phyloP scores from a whole-genome alignment of 2,113 vertebrate species.

The Grus americana region DNA sequence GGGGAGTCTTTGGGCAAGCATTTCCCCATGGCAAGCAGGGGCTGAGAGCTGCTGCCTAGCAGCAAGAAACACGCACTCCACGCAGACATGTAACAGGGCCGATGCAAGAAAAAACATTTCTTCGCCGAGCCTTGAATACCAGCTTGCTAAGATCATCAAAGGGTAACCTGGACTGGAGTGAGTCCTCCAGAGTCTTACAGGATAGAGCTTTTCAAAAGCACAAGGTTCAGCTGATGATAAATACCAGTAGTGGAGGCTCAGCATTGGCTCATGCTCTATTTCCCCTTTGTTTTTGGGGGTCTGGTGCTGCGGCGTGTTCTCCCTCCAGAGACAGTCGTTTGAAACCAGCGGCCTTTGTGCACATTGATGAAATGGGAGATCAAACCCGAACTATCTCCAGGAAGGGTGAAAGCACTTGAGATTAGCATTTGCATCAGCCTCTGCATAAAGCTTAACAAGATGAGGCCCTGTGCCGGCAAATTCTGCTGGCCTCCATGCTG shows the following conservation, averaged over 20 bases:
- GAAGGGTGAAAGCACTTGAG: neutral
- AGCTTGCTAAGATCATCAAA: neutral
- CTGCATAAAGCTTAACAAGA: neutral
- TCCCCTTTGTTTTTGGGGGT: neutral
- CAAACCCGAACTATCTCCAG: neutral
- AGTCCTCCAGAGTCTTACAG: neutral
- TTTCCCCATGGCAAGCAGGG: neutral
- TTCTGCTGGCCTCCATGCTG: neutral
- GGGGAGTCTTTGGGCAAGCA: neutral
- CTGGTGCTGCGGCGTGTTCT: neutral
- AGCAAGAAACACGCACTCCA: neutral
- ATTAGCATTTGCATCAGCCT: neutral
- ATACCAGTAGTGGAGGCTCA: neutral
- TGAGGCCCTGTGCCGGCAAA: neutral
- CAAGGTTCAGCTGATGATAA: neutral
- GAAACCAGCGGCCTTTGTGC: neutral
- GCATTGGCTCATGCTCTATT: neutral
- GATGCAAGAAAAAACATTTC: neutral
- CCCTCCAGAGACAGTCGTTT: neutral
- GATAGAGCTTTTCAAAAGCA: neutral
- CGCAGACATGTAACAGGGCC: accelerated
- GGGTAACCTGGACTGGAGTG: neutral
- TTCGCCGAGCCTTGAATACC: neutral
- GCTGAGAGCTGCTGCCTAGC: neutral
- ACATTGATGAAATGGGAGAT: neutral